Evolutionary conservation across 2,113 vertebrate species (phyloP).

Genomic region (Lophura nycthemera): DNA sequence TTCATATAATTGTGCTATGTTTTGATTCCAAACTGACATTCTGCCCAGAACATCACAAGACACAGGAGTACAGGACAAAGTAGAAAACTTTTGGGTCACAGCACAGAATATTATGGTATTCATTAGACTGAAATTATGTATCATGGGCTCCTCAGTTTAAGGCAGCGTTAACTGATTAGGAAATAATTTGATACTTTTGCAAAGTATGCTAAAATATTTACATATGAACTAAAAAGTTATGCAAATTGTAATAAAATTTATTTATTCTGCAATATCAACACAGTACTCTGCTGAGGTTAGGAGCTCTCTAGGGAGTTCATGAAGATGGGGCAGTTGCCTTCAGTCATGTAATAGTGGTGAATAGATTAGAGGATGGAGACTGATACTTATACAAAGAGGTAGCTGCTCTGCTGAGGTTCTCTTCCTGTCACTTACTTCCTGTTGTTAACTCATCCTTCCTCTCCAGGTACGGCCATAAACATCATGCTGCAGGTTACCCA

Average conservation of each 20-base stretch:
- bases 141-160: not conserved
- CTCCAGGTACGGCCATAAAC: not conserved
- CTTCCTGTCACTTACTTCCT: not conserved
- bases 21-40: not conserved
- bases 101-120: not conserved
- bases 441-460: not conserved
- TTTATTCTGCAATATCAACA: not conserved
- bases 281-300: not conserved
- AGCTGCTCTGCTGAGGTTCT: not conserved
- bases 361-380: not conserved
- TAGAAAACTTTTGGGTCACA: not conserved
- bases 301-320: not conserved
- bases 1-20: not conserved
- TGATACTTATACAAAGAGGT: not conserved
- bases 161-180: not conserved
- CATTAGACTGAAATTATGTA: not conserved
- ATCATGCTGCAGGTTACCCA: not conserved
- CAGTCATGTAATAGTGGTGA: not conserved
- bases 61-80: not conserved
- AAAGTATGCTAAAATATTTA: not conserved
- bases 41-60: not conserved
- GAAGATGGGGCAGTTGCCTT: not conserved
- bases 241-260: not conserved
- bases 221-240: not conserved
- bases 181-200: not conserved